phyloP scores from a whole-genome alignment of 2,797 vertebrate genomes.

The Remorina albescens region DNA sequence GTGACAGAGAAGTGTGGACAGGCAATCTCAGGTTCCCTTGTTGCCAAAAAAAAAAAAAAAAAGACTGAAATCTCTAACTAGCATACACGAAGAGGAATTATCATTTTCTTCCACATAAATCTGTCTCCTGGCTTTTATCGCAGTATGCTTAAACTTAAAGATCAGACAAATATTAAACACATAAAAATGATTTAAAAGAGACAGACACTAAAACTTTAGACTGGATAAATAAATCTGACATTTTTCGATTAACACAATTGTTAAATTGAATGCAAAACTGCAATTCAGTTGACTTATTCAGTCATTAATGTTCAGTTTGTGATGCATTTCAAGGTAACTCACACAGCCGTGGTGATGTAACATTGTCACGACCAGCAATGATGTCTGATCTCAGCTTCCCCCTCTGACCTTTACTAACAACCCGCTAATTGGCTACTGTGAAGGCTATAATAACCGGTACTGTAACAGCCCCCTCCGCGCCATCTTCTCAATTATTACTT shows the following conservation, averaged over 20 bases:
- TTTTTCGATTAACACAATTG: neutral
- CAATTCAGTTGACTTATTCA: slow-evolving; percentile 18
- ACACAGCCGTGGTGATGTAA: slow-evolving; percentile 16
- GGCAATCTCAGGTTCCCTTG: neutral
- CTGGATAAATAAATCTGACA: neutral
- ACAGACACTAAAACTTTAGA: neutral
- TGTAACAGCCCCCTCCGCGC: no score
- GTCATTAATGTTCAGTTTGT: slow-evolving; percentile 20
- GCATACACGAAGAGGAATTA: neutral
- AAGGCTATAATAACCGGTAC: slow-evolving; percentile 26
- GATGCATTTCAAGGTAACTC: slow-evolving; percentile 35
- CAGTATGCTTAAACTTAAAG: neutral
- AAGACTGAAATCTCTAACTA: neutral
- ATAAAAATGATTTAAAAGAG: slow-evolving; percentile 39
- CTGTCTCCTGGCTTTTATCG: neutral
- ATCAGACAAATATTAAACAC: slow-evolving; percentile 13
- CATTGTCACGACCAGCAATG: neutral
- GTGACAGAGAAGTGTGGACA: neutral
- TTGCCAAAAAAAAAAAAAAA: slow-evolving; percentile 16
- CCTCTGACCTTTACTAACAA: slow-evolving; percentile 13
- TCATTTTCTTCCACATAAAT: slow-evolving; percentile 4
- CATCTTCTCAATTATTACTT: no score
- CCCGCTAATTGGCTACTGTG: slow-evolving; percentile 39
- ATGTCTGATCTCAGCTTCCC: slow-evolving; percentile 2
- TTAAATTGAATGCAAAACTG: slow-evolving; percentile 1